Conservation (phyloP, 2,797 vertebrate genomes). For the Betta splendens region DNA sequence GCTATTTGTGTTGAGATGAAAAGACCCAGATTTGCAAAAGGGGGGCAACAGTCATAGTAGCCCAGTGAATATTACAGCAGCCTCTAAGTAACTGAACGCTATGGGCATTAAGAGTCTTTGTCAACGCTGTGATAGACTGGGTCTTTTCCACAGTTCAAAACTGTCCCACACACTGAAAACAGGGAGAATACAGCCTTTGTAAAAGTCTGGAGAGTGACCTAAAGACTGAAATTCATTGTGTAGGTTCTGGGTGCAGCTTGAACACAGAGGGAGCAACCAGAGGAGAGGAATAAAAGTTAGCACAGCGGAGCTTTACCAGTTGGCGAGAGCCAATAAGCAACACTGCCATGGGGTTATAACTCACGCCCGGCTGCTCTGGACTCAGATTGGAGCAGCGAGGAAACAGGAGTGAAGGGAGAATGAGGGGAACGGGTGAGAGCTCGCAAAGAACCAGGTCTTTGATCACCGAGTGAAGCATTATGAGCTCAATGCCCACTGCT, state of each 20-base stretch:
- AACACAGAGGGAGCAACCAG: constrained; percentile 35
- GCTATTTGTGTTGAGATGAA: constrained; percentile 54
- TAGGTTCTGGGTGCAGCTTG: constrained; percentile 22
- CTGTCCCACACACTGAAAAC: constrained; percentile 23
- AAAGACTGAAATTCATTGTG: constrained; percentile 14
- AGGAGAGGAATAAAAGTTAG: constrained; percentile 39
- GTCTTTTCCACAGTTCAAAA: constrained; percentile 33
- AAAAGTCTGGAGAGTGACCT: constrained; percentile 18
- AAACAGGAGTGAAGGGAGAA: constrained; percentile 31
- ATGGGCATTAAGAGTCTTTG: constrained; percentile 26
- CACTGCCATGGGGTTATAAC: constrained; percentile 50
- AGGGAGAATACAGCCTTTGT: constrained; percentile 2
- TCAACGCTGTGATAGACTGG: constrained; percentile 40
- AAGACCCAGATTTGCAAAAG: constrained; percentile 37
- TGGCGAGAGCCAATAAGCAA: constrained; percentile 62
- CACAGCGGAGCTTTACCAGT: constrained; percentile 32
- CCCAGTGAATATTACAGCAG: constrained; percentile 55
- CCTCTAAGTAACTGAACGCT: constrained; percentile 36
- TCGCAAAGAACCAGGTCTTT: constrained; percentile 62
- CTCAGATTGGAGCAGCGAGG: constrained; percentile 42
- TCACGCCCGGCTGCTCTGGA: constrained; percentile 56
- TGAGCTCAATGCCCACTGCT: constrained; percentile 67
- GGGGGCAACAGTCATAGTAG: constrained; percentile 47
- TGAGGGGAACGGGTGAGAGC: constrained; percentile 38
- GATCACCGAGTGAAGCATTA: constrained; percentile 77